These are phyloP conservation scores for Brachionichthys hirsutus DNA, from an alignment of 2,113 vertebrate species.

Conservation along the genomic window DNA sequence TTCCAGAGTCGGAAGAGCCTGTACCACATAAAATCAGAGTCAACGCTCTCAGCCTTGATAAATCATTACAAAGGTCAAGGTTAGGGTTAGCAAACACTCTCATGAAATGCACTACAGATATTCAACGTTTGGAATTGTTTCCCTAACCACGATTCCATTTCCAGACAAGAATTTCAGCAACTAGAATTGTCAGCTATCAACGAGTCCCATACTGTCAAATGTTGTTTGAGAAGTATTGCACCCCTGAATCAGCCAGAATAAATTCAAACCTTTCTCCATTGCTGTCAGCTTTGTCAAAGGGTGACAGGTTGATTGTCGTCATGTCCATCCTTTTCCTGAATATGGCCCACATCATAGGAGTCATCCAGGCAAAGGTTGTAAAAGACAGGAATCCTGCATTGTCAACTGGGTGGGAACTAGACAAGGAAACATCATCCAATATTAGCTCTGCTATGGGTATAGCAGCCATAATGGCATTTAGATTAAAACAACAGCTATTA, in stretches of 20 bases:
- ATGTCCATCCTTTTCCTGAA: constrained; percentile 71
- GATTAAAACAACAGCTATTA: too few species aligned
- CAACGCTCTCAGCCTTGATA: background rate
- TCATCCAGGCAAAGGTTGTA: constrained; percentile 77
- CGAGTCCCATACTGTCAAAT: background rate
- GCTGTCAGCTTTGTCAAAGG: constrained; percentile 59
- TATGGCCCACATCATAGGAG: constrained; percentile 72
- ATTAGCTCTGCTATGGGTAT: background rate
- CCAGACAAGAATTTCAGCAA: background rate
- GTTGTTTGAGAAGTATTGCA: too few species aligned
- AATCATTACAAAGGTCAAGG: too few species aligned
- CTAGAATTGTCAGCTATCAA: background rate
- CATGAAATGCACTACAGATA: background rate
- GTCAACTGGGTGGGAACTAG: constrained; percentile 74
- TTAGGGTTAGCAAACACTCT: too few species aligned
- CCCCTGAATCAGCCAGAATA: background rate
- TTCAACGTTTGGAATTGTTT: background rate
- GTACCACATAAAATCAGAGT: background rate
- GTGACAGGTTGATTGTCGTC: constrained; percentile 65
- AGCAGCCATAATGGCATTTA: too few species aligned
- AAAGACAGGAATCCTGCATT: constrained; percentile 80
- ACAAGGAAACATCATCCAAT: constrained; percentile 3
- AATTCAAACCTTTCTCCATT: constrained; percentile 74
- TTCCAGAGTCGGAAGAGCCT: constrained; percentile 79
- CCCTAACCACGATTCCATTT: background rate